Evolutionary conservation across 2,888 invertebrate genomes (phyloP).

Genomic region (Noctua pronuba): DNA sequence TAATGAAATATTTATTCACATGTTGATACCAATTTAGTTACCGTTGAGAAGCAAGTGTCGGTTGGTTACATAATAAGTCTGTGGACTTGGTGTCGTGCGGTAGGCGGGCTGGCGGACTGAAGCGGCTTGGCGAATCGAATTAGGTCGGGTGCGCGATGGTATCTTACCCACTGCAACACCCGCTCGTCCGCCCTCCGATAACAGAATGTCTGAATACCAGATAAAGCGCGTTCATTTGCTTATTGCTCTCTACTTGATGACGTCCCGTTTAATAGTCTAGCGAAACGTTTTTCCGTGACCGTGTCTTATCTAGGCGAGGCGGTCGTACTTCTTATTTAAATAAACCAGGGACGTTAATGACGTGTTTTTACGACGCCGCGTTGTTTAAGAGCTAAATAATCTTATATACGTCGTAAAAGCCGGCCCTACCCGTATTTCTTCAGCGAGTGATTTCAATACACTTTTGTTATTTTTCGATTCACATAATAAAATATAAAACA

Average conservation of each 20-base stretch:
- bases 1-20: conserved; percentile 47
- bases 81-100: conserved; percentile 68
- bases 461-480: conserved; percentile 53
- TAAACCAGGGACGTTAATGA: conserved; percentile 72
- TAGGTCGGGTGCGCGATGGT: conserved; percentile 85
- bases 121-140: conserved; percentile 82
- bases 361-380: conserved; percentile 64
- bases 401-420: conserved; percentile 35
- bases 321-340: conserved; percentile 73
- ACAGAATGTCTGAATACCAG: conserved; percentile 80
- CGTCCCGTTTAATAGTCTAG: conserved; percentile 77
- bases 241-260: conserved; percentile 83
- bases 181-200: conserved; percentile 78
- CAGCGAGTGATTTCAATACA: conserved; percentile 32
- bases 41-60: conserved; percentile 30
- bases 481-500: conserved; percentile 59
- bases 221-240: conserved; percentile 84
- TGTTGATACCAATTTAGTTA: conserved; percentile 56
- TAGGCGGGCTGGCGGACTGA: conserved; percentile 68
- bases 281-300: conserved; percentile 81
- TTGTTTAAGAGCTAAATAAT: conserved; percentile 52
- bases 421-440: conserved; percentile 16
- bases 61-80: conserved; percentile 57
- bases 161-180: conserved; percentile 80
- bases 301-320: conserved; percentile 79